Evolutionary conservation across 1,140 invertebrate genomes (phyloP).

Genomic region (Cydia splendana): DNA sequence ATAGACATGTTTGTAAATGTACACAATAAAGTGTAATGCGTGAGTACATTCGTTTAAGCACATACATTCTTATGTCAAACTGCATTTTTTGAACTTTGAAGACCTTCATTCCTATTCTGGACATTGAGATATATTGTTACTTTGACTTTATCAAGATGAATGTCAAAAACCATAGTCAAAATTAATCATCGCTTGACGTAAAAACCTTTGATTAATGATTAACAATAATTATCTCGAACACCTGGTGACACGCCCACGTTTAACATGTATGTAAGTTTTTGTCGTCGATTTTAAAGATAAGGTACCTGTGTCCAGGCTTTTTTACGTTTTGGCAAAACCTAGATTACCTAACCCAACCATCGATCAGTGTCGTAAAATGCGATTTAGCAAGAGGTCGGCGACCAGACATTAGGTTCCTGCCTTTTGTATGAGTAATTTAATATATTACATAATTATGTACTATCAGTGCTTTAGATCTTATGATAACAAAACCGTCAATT

Average conservation of each 20-base stretch:
- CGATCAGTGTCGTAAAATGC: background rate
- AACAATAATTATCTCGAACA: background rate
- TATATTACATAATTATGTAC: background rate
- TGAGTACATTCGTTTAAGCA: too few relatives aligned
- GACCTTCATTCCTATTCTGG: background rate
- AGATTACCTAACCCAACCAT: background rate
- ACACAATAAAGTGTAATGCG: too few relatives aligned
- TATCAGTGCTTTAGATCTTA: background rate
- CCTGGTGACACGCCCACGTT: background rate
- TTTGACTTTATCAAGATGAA: background rate
- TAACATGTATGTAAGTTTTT: constrained; percentile 1
- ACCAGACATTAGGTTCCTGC: background rate
- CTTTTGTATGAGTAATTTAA: background rate
- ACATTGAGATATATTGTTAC: background rate
- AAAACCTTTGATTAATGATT: constrained; percentile 11
- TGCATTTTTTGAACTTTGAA: too few relatives aligned
- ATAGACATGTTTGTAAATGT: too few relatives aligned
- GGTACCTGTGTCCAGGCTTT: background rate
- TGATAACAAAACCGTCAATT: background rate
- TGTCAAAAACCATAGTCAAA: background rate
- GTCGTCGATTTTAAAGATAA: background rate
- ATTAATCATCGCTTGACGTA: background rate
- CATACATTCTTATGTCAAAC: too few relatives aligned
- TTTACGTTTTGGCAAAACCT: constrained; percentile 12
- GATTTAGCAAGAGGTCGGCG: background rate